These are phyloP conservation scores for Euura saliciscinereae DNA, from an alignment of 1,140 invertebrate genomes.

Conservation along the genomic window DNA sequence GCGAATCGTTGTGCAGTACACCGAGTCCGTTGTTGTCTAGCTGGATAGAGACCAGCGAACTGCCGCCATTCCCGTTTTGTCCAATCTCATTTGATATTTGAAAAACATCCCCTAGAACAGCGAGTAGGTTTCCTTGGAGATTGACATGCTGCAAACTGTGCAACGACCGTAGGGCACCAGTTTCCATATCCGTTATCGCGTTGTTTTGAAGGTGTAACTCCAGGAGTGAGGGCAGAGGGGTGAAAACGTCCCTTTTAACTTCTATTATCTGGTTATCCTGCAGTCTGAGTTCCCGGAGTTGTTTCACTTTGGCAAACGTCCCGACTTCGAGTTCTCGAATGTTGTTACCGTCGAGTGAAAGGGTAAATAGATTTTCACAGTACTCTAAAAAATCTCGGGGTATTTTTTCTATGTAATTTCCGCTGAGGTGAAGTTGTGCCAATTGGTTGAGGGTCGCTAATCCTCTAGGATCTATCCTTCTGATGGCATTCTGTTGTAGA, in stretches of 20 bases:
- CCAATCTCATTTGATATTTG: slow-evolving; percentile 59
- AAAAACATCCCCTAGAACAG: slow-evolving; percentile 75
- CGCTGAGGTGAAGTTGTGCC: slow-evolving; percentile 77
- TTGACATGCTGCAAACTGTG: slow-evolving; percentile 80
- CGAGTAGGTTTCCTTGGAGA: slow-evolving; percentile 75
- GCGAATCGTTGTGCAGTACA: slow-evolving; percentile 72
- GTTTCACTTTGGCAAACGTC: slow-evolving; percentile 72
- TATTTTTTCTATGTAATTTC: slow-evolving; percentile 76
- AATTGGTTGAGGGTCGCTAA: slow-evolving; percentile 72
- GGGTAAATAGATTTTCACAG: slow-evolving; percentile 71
- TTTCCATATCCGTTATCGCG: slow-evolving; percentile 73
- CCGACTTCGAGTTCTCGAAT: slow-evolving; percentile 76
- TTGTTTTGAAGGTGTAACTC: slow-evolving; percentile 85
- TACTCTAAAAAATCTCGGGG: slow-evolving; percentile 72
- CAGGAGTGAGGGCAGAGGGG: slow-evolving; percentile 72
- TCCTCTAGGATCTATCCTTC: slow-evolving; percentile 69
- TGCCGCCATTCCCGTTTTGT: neutral
- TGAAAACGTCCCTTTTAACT: slow-evolving; percentile 75
- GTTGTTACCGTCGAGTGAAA: slow-evolving; percentile 86
- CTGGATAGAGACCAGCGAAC: slow-evolving; percentile 78
- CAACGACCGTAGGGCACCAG: slow-evolving; percentile 77
- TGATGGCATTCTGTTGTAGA: slow-evolving; percentile 81
- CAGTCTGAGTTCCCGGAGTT: slow-evolving; percentile 75
- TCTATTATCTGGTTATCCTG: slow-evolving; percentile 76
- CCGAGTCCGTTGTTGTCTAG: slow-evolving; percentile 77